A percentile compares a stretch with the other conserved stretches of the same genome.
Conservation (phyloP, 2,888 invertebrate genomes). For the Ellobium chinense region DNA sequence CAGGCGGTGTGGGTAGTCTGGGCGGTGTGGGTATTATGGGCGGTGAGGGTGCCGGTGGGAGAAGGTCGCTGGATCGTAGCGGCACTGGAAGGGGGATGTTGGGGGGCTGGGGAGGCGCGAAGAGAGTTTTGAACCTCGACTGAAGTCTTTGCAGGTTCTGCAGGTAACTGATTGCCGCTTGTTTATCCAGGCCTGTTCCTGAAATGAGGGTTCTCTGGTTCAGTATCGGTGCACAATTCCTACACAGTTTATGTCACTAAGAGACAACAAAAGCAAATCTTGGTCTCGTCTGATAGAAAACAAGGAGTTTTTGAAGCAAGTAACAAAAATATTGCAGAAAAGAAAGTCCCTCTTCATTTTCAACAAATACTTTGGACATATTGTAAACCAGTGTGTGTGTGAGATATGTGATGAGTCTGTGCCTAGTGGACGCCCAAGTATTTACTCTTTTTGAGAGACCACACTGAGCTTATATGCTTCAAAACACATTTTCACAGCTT, state of each 20-base stretch:
- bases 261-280: no score
- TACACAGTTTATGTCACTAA: no score
- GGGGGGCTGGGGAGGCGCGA: not conserved
- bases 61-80: not conserved
- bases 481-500: not conserved
- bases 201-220: not conserved
- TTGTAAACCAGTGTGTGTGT: no score
- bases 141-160: not conserved
- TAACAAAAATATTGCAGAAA: no score
- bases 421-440: not conserved
- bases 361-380: no score
- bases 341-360: no score
- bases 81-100: not conserved
- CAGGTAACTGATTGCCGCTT: not conserved
- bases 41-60: not conserved
- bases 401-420: not conserved
- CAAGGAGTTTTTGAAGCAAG: no score
- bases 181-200: not conserved
- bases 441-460: not conserved
- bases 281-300: no score
- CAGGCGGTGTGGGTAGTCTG: not conserved
- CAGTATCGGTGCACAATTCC: no score
- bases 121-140: not conserved
- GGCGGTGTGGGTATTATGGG: not conserved
- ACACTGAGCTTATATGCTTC: not conserved